Base-by-base conservation (phyloP, 2,113 vertebrate genomes). In the Callorhinus ursinus region DNA sequence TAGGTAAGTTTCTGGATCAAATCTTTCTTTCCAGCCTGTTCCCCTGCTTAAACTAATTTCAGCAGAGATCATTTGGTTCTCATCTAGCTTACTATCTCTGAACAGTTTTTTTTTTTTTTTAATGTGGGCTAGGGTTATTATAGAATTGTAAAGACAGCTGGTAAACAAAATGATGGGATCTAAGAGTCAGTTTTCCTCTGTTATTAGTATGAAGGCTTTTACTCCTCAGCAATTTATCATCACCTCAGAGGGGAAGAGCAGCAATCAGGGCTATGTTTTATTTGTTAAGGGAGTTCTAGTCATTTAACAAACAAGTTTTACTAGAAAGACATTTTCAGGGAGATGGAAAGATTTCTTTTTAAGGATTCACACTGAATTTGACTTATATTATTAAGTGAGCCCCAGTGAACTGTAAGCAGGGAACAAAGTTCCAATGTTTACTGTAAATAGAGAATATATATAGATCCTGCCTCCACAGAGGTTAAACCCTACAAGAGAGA, bases 131-230 rank as follows among this genome's bases (percentile, higher is more conserved):
- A 95, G 76, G 71, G 94, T 96, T 96, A 97, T 97, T 96, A 96
- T 18, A 94, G 97, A 95, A 97, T 96, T 97, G 96, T 97, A 97
- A 96, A 98, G 98, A 97, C 97, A 97, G 97, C 97, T 97, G 98
- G 96, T 98, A 98, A 98, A 98, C 97, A 98, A 97, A 97, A 98
- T 95, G 97, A 98, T 98, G 97, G 67, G 96, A 97, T 98, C 95
- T 96, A 95, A 80, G 90, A 98, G 95, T 96, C 96, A 97, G 83
- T 98, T 98, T 97, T 96, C 88, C 81, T 98, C 88, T 96, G 96
- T 94, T 97, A 96, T 97, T 97, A 96, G 87, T 83, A 65, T 82
- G 94, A 97, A 95, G 81, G 92, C 95, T 97, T 93, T 97, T 90
- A 97, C 88, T 96, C 84, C 77, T 93, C 53, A 95, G 72, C 84